Evolutionary conservation across 2,888 invertebrate species (phyloP).

Genomic region (Ichneumoninae sp.): DNA sequence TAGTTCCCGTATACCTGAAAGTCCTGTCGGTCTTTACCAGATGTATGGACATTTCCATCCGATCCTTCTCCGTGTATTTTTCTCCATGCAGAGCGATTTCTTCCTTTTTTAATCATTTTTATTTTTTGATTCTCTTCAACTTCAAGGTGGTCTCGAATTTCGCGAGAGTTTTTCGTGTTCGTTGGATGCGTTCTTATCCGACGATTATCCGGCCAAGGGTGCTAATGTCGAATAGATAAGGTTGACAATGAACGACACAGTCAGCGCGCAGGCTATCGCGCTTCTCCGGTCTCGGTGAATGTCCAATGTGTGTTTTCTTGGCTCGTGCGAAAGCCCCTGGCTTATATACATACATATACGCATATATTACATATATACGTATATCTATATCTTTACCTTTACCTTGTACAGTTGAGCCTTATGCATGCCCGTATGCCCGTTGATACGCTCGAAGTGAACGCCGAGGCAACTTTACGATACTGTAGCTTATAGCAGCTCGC

Average conservation of each 20-base stretch:
- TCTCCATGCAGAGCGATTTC: not conserved
- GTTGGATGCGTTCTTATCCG: conserved; percentile 53
- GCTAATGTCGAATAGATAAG: conserved; percentile 62
- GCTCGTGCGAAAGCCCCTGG: conserved; percentile 46
- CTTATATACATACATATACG: not conserved
- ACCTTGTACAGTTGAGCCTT: conserved; percentile 16
- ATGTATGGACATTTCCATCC: no score
- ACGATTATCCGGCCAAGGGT: conserved; percentile 49
- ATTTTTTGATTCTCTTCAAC: not conserved
- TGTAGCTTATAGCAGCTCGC: conserved; percentile 33
- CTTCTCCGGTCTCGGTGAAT: conserved; percentile 46
- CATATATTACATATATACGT: not conserved
- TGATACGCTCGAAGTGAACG: conserved; percentile 40
- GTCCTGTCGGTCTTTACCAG: no score
- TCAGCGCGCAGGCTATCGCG: conserved; percentile 46
- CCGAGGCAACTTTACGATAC: conserved; percentile 23
- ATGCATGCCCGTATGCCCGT: conserved; percentile 39
- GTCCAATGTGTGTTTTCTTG: conserved; percentile 55
- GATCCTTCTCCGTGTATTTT: not conserved
- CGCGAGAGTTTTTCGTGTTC: conserved; percentile 37
- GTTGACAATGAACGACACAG: conserved; percentile 60
- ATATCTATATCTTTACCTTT: not conserved
- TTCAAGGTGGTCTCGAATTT: conserved; percentile 56
- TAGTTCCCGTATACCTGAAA: no score
- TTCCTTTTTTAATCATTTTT: conserved; percentile 2